A percentile compares a stretch with the other conserved stretches of the same genome.
phyloP scores from a whole-genome alignment of 2,888 invertebrate species.

The Cheilosia soror region DNA sequence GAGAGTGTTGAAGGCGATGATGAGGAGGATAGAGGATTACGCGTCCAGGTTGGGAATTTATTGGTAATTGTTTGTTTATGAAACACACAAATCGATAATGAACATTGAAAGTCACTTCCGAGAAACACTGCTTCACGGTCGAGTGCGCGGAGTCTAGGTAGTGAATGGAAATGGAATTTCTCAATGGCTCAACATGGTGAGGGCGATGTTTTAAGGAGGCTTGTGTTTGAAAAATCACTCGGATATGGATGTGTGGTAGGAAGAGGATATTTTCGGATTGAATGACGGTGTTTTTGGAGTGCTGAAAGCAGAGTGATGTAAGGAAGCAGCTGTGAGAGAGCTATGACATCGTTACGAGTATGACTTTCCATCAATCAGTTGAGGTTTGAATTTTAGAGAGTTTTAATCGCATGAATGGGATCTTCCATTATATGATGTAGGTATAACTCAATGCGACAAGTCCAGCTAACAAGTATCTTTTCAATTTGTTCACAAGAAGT shows the following conservation, averaged over 20 bases:
- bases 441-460: too few relatives aligned
- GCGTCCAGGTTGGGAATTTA: conserved; percentile 61
- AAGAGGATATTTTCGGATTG: background rate
- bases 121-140: conserved; percentile 50
- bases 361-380: too few relatives aligned
- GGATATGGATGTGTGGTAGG: background rate
- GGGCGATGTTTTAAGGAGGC: background rate
- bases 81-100: conserved; percentile 68
- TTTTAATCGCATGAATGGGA: too few relatives aligned
- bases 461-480: too few relatives aligned
- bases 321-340: too few relatives aligned
- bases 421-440: too few relatives aligned
- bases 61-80: conserved; percentile 61
- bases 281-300: too few relatives aligned
- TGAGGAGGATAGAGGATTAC: conserved; percentile 10
- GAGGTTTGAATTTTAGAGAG: too few relatives aligned
- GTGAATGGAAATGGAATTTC: conserved; percentile 14
- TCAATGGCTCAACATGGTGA: conserved; percentile 19
- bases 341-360: too few relatives aligned
- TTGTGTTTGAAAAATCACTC: too few relatives aligned
- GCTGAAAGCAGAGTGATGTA: too few relatives aligned
- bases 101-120: conserved; percentile 72
- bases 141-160: background rate
- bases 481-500: too few relatives aligned
- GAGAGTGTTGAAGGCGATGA: conserved; percentile 51